phyloP scores from a whole-genome alignment of 2,113 vertebrate species.

The Hipposideros armiger region DNA sequence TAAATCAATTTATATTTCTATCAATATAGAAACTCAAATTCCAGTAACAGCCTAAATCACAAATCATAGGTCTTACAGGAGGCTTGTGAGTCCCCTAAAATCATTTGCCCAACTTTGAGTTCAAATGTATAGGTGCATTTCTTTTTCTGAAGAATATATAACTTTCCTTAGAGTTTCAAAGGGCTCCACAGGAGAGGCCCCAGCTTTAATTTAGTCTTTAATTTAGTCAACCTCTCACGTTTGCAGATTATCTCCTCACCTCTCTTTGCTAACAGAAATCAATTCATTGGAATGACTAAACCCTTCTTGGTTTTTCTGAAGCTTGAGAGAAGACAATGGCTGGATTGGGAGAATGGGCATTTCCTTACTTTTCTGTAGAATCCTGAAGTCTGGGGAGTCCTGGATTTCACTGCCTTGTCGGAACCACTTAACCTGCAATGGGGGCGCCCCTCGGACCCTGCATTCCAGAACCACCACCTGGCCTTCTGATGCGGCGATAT shows the following conservation, averaged over 20 bases:
- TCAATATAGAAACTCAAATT: neutral
- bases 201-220: neutral
- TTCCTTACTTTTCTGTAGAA: constrained; percentile 97
- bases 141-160: neutral
- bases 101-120: neutral
- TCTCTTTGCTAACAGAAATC: neutral
- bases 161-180: neutral
- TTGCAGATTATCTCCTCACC: neutral
- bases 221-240: rapidly evolving
- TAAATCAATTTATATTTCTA: neutral
- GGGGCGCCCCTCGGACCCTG: constrained; percentile 93
- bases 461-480: constrained; percentile 98
- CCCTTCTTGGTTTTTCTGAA: neutral
- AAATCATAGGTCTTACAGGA: neutral
- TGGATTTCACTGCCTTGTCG: constrained; percentile 94
- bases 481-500: constrained; percentile 93
- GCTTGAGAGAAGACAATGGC: neutral
- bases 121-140: neutral
- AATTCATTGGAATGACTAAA: neutral
- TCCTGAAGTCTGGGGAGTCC: constrained; percentile 98
- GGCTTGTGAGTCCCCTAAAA: neutral
- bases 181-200: neutral
- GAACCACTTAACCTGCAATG: constrained; percentile 94
- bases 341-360: neutral
- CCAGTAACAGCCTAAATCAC: neutral